Evolutionary conservation across 2,888 invertebrate species (phyloP).

Genomic region (Chrysina gloriosa): DNA sequence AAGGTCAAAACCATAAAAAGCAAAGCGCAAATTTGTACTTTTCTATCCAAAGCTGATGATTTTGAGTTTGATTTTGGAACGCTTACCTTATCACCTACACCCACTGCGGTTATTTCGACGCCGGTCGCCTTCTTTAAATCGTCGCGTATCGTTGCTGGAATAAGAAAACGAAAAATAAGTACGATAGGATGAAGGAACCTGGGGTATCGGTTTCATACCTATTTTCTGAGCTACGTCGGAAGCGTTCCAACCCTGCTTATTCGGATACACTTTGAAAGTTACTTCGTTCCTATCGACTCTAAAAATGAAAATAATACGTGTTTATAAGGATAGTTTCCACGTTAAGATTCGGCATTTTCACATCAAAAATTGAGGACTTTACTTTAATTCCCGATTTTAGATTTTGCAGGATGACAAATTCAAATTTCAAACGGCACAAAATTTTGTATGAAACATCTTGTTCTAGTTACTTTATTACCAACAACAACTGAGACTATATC

Average conservation of each 20-base stretch:
- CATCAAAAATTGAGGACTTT: no score
- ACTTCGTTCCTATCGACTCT: slow-evolving; percentile 83
- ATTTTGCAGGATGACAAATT: no score
- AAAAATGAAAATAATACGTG: slow-evolving; percentile 57
- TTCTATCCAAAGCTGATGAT: slow-evolving; percentile 8
- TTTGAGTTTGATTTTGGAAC: no score
- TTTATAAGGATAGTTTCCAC: no score
- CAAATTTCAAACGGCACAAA: no score
- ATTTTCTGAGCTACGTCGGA: slow-evolving; percentile 75
- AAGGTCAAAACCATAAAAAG: slow-evolving; percentile 3
- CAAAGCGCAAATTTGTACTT: slow-evolving; percentile 4
- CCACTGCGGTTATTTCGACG: slow-evolving; percentile 77
- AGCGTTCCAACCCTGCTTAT: slow-evolving; percentile 74
- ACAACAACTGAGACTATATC: no score
- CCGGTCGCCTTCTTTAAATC: slow-evolving; percentile 75
- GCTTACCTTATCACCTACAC: slow-evolving; percentile 83
- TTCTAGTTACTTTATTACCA: no score
- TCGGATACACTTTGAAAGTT: slow-evolving; percentile 78
- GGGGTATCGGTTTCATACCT: slow-evolving; percentile 66
- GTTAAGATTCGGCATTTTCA: no score
- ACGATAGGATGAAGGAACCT: background rate
- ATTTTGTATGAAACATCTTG: no score
- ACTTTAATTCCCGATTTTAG: no score
- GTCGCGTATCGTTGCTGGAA: slow-evolving; percentile 68
- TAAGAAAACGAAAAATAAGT: slow-evolving; percentile 11